Conservation (phyloP, 2,113 vertebrate genomes). For the Bostrychus sinensis region DNA sequence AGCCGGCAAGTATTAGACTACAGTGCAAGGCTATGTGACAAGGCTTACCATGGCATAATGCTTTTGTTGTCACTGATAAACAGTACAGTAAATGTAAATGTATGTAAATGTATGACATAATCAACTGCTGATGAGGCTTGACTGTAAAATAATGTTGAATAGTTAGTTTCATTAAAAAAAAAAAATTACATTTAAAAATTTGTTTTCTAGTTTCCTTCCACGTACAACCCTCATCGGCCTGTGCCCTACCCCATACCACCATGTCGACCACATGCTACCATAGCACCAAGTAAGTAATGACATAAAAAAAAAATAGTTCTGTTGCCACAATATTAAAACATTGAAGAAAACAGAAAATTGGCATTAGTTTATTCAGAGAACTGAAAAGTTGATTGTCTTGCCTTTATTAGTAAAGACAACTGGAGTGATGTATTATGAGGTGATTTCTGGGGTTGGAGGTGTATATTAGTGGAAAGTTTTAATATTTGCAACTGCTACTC, state of each 20-base stretch:
- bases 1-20: constrained; percentile 90
- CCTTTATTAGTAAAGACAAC: neutral
- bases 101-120: too few species aligned
- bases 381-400: neutral
- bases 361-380: neutral
- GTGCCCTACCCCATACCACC: constrained; percentile 98
- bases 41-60: too few species aligned
- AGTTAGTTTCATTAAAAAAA: too few species aligned
- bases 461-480: constrained; percentile 48
- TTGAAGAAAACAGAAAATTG: neutral
- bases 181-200: neutral
- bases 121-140: neutral
- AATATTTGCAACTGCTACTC: constrained; percentile 74
- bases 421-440: constrained; percentile 8
- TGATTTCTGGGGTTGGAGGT: constrained; percentile 15
- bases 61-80: too few species aligned
- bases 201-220: constrained; percentile 86
- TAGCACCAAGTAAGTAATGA: constrained; percentile 93
- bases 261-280: constrained; percentile 93
- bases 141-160: too few species aligned
- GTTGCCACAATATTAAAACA: neutral
- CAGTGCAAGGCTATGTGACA: too few species aligned
- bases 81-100: too few species aligned
- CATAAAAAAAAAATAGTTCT: neutral
- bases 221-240: constrained; percentile 95